phyloP scores from a whole-genome alignment of 1,140 invertebrate species.

The Stegodyphus mimosarum region DNA sequence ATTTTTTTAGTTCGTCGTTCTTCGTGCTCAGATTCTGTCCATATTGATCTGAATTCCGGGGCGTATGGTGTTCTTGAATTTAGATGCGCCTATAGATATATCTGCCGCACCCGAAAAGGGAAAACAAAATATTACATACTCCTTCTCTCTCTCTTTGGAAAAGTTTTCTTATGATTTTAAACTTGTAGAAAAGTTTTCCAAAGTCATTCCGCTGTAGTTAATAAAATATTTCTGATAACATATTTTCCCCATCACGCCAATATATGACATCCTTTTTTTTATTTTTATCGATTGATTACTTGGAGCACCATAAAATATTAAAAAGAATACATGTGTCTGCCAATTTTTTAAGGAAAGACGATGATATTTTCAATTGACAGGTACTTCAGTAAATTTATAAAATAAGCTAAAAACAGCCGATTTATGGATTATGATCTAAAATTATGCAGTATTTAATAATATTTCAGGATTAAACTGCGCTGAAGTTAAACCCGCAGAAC shows the following conservation, averaged over 20 bases:
- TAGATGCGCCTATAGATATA: slow-evolving; percentile 15
- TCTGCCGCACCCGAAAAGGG: not conserved
- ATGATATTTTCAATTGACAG: too few relatives aligned
- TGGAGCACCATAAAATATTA: too few relatives aligned
- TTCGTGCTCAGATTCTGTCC: not conserved
- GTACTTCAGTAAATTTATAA: too few relatives aligned
- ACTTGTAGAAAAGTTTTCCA: slow-evolving; percentile 31
- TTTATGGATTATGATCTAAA: too few relatives aligned
- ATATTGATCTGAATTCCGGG: slow-evolving; percentile 39
- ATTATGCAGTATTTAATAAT: too few relatives aligned
- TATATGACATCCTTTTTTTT: not conserved
- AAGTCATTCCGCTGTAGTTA: slow-evolving; percentile 43
- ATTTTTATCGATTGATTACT: too few relatives aligned
- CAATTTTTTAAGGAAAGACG: too few relatives aligned
- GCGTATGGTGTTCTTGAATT: slow-evolving; percentile 37
- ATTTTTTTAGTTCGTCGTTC: slow-evolving; percentile 1
- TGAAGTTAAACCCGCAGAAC: too few relatives aligned
- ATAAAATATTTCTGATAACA: slow-evolving; percentile 38
- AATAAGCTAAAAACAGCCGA: too few relatives aligned
- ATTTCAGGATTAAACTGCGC: too few relatives aligned
- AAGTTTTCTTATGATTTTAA: slow-evolving; percentile 52
- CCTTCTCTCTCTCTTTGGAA: not conserved
- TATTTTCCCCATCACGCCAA: not conserved
- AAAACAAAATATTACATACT: slow-evolving; percentile 17
- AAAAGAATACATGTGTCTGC: too few relatives aligned